These are phyloP conservation scores for Tenthredo scrophulariae DNA, from an alignment of 2,888 invertebrate genomes.

Conservation along the genomic window DNA sequence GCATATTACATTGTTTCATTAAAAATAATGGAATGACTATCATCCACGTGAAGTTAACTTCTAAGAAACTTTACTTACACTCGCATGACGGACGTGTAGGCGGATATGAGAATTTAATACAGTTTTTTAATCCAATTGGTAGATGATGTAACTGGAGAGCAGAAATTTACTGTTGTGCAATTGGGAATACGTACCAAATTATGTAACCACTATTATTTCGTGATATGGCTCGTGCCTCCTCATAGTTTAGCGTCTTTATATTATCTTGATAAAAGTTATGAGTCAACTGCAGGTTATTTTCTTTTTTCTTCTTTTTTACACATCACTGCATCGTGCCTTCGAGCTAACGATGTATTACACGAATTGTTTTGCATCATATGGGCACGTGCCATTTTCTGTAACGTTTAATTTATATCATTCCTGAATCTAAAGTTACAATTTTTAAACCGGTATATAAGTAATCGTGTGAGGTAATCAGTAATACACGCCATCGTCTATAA, in stretches of 20 bases:
- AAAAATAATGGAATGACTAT: neutral
- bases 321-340: neutral
- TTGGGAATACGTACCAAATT: neutral
- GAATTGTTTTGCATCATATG: slow-evolving; percentile 3
- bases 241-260: neutral
- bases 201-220: slow-evolving; percentile 15
- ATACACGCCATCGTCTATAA: neutral
- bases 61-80: neutral
- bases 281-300: slow-evolving; percentile 4
- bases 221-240: neutral
- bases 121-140: neutral
- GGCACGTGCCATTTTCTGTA: neutral
- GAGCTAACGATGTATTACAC: neutral
- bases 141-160: neutral
- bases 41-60: neutral
- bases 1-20: neutral
- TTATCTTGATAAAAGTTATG: slow-evolving; percentile 22
- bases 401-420: neutral
- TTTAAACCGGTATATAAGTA: neutral
- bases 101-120: neutral
- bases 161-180: slow-evolving; percentile 20
- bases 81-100: neutral
- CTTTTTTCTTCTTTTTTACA: neutral
- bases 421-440: neutral
- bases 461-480: neutral